Conservation (phyloP, 2,797 vertebrate species). For the Pampus argenteus region DNA sequence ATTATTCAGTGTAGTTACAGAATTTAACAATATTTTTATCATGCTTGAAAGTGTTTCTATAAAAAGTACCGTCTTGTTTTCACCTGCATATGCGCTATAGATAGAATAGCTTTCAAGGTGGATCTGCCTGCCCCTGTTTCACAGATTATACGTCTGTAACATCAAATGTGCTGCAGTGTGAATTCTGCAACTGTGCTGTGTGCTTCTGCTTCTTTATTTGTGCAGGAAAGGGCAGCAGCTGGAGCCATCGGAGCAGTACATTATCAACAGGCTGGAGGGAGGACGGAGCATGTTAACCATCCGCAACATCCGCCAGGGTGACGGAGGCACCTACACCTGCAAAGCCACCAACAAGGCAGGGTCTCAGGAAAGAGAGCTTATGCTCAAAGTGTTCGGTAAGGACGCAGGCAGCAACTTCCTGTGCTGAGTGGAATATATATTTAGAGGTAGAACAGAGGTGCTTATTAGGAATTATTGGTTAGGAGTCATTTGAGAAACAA, state of each 20-base stretch:
- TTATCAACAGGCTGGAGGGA: slow-evolving; percentile 81
- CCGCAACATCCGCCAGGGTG: slow-evolving; percentile 90
- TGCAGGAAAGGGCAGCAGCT: slow-evolving; percentile 91
- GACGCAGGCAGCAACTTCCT: background rate
- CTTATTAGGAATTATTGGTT: no score
- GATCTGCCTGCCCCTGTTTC: slow-evolving; percentile 32
- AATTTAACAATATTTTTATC: slow-evolving; percentile 29
- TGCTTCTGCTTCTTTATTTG: slow-evolving; percentile 21
- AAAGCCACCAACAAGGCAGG: slow-evolving; percentile 95
- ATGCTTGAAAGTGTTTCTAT: slow-evolving; percentile 30
- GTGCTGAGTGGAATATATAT: background rate
- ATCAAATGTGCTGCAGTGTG: slow-evolving; percentile 15
- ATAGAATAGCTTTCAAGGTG: slow-evolving; percentile 39
- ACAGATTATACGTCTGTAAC: slow-evolving; percentile 30
- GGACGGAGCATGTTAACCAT: slow-evolving; percentile 91
- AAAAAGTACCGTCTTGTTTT: slow-evolving; percentile 35
- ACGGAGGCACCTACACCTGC: slow-evolving; percentile 91
- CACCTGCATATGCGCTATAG: slow-evolving; percentile 36
- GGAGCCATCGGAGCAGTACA: slow-evolving; percentile 91
- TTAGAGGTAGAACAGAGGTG: background rate
- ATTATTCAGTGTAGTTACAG: slow-evolving; percentile 25
- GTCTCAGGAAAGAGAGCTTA: slow-evolving; percentile 90
- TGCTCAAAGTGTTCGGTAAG: slow-evolving; percentile 98
- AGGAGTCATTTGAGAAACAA: no score
- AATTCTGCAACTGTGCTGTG: background rate